A percentile compares a stretch with the other conserved stretches of the same genome.
phyloP scores from a whole-genome alignment of 2,888 invertebrate genomes.

The Sarcophaga carnaria region DNA sequence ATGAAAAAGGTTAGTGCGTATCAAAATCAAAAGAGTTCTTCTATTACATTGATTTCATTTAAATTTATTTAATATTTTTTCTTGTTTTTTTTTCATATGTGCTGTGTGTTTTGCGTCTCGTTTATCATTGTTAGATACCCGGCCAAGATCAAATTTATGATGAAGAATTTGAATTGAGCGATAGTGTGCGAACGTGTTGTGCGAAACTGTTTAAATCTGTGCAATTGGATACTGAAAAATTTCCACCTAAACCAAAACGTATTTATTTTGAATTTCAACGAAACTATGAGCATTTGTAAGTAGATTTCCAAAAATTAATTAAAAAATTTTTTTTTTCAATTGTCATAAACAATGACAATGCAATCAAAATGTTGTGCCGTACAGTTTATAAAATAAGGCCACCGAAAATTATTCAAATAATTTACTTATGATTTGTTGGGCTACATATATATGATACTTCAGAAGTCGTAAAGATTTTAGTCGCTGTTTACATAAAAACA shows the following conservation, averaged over 20 bases:
- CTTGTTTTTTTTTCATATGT: slow-evolving; percentile 52
- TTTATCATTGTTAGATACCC: too few species aligned
- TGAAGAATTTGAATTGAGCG: slow-evolving; percentile 80
- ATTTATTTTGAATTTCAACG: slow-evolving; percentile 87
- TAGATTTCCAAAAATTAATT: slow-evolving; percentile 67
- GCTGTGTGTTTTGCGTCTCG: too few species aligned
- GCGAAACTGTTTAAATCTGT: slow-evolving; percentile 83
- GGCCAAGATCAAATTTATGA: slow-evolving; percentile 80
- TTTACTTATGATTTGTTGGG: too few species aligned
- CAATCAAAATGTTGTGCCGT: too few species aligned
- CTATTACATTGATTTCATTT: background rate
- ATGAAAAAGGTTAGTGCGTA: slow-evolving; percentile 85
- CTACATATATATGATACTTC: too few species aligned
- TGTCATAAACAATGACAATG: too few species aligned
- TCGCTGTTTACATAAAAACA: too few species aligned
- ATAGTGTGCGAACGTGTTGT: slow-evolving; percentile 82
- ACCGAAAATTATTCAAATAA: too few species aligned
- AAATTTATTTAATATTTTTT: background rate
- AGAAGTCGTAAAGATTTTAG: too few species aligned
- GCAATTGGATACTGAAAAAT: slow-evolving; percentile 84
- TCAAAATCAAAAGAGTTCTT: background rate
- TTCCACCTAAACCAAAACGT: slow-evolving; percentile 85
- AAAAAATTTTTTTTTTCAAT: too few species aligned
- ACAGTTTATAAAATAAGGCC: too few species aligned
- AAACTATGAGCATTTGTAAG: slow-evolving; percentile 89